Base-by-base conservation (phyloP, 1,140 invertebrate species). In the Euwallacea similis region DNA sequence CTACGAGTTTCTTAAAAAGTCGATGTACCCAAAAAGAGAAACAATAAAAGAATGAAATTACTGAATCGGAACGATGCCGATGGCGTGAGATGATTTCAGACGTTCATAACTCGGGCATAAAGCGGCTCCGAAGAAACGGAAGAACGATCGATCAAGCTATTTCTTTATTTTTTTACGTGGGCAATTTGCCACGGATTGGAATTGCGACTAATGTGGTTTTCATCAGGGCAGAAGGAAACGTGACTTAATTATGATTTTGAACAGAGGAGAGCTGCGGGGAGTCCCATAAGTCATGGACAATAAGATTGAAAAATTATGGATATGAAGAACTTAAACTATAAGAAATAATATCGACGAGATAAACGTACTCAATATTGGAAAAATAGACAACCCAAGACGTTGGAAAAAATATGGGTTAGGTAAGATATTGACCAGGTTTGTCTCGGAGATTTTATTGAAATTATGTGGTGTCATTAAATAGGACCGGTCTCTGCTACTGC, bases 21-120 rank as follows among this genome's bases (percentile, higher is more conserved):
- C 46, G 13, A 50, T 50, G 13, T 50, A 13, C 9, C 46, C 46
- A 50, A 50, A 50, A 50, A 50, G 46, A 50, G 46, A 50, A 50
- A 50, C 46, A 50, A 50, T 50, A 13, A 50, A 50, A 50, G 46
- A 50, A 50, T 50, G 46, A 50, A 50, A 50, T 50, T 50, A 50
- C 46, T 50, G 46, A 50, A 50, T 50, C 46, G 46, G 46, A 50
- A 50, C 46, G 46, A 50, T 50, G 46, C 46, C 46, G 46, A 50
- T 50, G 46, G 46, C 46, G 46, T 50, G 46, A 50, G 46, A 50
- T 50, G 46, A 50, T 50, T 13, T 50, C 13, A 13, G 13, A 50
- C 46, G 46, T 13, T 50, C 46, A 50, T 50, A 50, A 50, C 9
- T 50, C 13, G 46, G 46, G 9, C 13, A 13, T 10, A 50, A 13